Conservation (phyloP, 2,113 vertebrate species). For the Anoura caudifer region DNA sequence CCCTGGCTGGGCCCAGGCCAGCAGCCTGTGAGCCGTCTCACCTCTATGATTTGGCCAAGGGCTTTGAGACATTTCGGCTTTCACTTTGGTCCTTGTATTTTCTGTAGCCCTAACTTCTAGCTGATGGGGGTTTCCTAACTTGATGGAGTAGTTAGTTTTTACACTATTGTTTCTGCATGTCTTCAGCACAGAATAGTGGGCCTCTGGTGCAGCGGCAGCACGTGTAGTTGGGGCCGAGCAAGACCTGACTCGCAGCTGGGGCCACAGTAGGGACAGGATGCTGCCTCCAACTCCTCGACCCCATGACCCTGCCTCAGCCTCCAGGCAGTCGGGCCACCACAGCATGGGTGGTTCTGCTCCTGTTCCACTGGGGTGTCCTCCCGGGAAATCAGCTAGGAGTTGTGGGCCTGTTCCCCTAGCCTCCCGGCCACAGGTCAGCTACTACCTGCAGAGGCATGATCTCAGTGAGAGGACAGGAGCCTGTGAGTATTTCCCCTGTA, state of each 20-base stretch:
- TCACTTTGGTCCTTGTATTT: neutral
- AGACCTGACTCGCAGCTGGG: accelerated
- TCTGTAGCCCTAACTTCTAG: accelerated
- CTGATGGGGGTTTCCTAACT: no score
- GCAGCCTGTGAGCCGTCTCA: neutral
- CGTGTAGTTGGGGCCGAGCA: accelerated
- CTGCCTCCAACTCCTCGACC: accelerated
- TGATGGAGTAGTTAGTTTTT: neutral
- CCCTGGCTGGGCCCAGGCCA: no score
- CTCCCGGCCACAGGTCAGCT: no score
- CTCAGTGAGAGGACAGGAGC: accelerated
- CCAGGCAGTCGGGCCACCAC: no score
- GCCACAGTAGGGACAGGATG: neutral
- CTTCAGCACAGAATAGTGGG: neutral
- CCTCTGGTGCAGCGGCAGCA: neutral
- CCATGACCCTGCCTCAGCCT: neutral
- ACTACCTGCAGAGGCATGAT: accelerated
- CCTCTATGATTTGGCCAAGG: neutral
- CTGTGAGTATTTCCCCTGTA: neutral
- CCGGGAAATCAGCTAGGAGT: accelerated
- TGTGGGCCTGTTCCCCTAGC: neutral
- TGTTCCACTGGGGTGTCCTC: accelerated
- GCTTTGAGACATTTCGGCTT: no score
- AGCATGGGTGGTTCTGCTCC: no score
- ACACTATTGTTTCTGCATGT: accelerated